These are phyloP conservation scores for Drosophila lacicola DNA, from an alignment of 2,888 invertebrate genomes.

Conservation along the genomic window DNA sequence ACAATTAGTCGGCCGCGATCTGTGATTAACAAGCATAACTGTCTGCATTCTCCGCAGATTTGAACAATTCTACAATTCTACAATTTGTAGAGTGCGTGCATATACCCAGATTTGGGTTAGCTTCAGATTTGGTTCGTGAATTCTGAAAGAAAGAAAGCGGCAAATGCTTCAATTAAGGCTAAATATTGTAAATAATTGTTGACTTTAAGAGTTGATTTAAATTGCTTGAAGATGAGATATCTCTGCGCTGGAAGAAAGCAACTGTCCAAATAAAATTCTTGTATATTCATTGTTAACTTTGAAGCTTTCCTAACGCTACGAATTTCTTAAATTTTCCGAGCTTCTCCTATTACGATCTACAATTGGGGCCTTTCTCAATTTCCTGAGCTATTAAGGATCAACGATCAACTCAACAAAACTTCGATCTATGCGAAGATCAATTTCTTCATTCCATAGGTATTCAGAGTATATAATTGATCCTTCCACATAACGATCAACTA, in stretches of 20 bases:
- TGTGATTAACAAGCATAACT: constrained; percentile 56
- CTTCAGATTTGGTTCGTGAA: constrained; percentile 47
- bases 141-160: constrained; percentile 40
- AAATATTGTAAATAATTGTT: constrained; percentile 40
- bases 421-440: neutral
- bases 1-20: constrained; percentile 40
- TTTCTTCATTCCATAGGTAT: neutral
- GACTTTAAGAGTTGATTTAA: constrained; percentile 19
- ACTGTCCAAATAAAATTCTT: neutral
- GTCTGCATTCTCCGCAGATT: constrained; percentile 42
- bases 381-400: neutral
- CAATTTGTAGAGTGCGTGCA: constrained; percentile 46
- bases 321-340: neutral
- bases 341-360: neutral
- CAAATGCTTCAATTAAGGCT: constrained; percentile 52
- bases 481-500: constrained; percentile 1
- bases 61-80: constrained; percentile 1
- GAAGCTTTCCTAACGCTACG: too few species aligned
- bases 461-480: neutral
- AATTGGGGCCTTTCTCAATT: neutral
- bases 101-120: constrained; percentile 64
- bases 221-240: constrained; percentile 13
- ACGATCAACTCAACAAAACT: neutral
- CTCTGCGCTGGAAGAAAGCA: neutral
- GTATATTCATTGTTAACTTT: too few species aligned